Base-by-base conservation (phyloP, 2,113 vertebrate species). In the Panthera leo region DNA sequence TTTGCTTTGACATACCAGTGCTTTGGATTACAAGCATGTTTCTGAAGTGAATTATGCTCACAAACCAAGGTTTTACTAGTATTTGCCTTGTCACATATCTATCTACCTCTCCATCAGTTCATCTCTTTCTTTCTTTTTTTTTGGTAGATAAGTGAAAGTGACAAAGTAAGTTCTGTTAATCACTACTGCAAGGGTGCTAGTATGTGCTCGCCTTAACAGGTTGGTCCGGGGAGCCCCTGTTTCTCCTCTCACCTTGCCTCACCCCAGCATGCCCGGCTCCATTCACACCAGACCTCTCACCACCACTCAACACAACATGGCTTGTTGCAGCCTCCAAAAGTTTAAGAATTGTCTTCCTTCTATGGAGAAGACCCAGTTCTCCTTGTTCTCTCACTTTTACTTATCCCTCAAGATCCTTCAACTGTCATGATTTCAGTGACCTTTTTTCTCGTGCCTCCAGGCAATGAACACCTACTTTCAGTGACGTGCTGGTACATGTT, bases 241-340 rank as follows among this genome's bases (percentile, higher is more conserved):
- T 92, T 85, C 27, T 58, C n/a, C 36, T 31, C 45, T 58, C 61
- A 4, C 48, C 16, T n/a, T 23, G 29, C 29, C 45, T 67, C n/a
- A 25, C 79, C 71, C 31, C 0, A 1, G 1, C 23, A 25, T 75
- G 1, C 70, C 70, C 51, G 85, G 4, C 53, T 79, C 16, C 16
- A 10, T 76, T 61, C 31, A 31, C 27, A n/a, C 31, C 15, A 36
- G 42, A 58, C 31, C 51, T 80, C 80, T 55, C n/a, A 19, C 45
- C 27, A 9, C 67, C 42, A 14, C 58, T 34, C 31, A 51, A 58
- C 5, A 25, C 42, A 31, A 42, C 19, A 8, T 23, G 27, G 13
- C 31, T 31, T 29, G 15, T 27, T 10, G 14, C 11, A 15, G 15
- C n/a, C 27, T 92, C 7, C 10, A 53, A 3, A 0, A 18, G n/a